A percentile compares a stretch with the other conserved stretches of the same genome.
Evolutionary conservation across 2,113 vertebrate genomes (phyloP).

Genomic region (Ahaetulla prasina): DNA sequence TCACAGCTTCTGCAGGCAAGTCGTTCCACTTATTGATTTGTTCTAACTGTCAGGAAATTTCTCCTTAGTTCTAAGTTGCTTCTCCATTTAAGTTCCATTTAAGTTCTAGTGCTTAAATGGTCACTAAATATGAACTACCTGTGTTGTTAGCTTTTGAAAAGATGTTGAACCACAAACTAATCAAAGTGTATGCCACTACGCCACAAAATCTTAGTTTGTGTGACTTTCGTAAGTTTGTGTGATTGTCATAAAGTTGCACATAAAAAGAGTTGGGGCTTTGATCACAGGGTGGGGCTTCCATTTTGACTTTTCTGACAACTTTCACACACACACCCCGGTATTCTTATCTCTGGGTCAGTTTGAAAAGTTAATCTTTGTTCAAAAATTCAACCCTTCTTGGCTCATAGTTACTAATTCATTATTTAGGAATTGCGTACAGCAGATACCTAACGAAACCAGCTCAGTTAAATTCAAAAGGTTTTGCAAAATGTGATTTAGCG

Average conservation of each 20-base stretch:
- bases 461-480: neutral
- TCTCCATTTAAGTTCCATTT: no score
- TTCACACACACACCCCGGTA: fast-evolving
- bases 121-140: no score
- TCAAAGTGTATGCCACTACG: no score
- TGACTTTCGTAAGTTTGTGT: no score
- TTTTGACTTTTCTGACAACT: neutral
- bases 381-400: neutral
- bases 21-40: no score
- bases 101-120: no score
- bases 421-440: neutral
- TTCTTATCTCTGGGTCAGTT: neutral
- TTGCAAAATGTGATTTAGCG: neutral
- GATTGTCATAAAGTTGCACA: no score
- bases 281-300: neutral
- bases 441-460: neutral
- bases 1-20: no score
- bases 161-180: no score
- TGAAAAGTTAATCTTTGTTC: neutral
- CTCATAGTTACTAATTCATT: neutral
- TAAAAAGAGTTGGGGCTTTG: neutral
- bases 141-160: no score
- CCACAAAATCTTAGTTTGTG: neutral
- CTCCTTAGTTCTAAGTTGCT: no score
- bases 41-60: no score